Percentiles rank a stretch among this genome's conserved stretches.
phyloP scores from a whole-genome alignment of 2,888 invertebrate genomes.

The Metallyticus violacea region DNA sequence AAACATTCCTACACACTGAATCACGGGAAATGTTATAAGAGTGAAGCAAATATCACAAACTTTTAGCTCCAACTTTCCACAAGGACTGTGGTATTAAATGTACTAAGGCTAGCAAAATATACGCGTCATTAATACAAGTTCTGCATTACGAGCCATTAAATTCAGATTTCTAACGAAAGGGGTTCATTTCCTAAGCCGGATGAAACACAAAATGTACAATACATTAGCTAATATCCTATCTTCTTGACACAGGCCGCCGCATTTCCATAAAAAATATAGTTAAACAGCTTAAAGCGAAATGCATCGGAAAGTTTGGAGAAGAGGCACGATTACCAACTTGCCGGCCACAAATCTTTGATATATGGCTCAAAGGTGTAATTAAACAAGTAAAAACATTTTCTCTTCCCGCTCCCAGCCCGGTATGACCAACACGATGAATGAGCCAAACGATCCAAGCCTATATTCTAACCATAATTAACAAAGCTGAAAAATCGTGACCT shows the following conservation, averaged over 20 bases:
- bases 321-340: not conserved
- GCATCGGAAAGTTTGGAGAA: not conserved
- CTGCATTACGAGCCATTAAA: not conserved
- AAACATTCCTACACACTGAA: too few relatives aligned
- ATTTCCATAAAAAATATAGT: not conserved
- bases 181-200: not conserved
- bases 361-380: constrained; percentile 6
- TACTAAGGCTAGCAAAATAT: not conserved
- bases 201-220: not conserved
- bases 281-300: not conserved
- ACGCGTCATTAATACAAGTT: not conserved
- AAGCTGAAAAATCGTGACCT: constrained; percentile 1
- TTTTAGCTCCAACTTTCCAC: too few relatives aligned
- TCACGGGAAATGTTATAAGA: too few relatives aligned
- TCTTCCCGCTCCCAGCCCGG: not conserved
- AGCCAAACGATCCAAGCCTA: not conserved
- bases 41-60: too few relatives aligned
- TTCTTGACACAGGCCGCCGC: not conserved
- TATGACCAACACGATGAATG: not conserved
- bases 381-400: not conserved
- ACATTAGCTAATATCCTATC: not conserved
- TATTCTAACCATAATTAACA: not conserved
- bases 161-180: not conserved
- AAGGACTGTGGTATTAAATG: not conserved
- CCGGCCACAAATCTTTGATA: not conserved